phyloP scores from a whole-genome alignment of 2,888 invertebrate genomes.

The Latrodectus elegans region DNA sequence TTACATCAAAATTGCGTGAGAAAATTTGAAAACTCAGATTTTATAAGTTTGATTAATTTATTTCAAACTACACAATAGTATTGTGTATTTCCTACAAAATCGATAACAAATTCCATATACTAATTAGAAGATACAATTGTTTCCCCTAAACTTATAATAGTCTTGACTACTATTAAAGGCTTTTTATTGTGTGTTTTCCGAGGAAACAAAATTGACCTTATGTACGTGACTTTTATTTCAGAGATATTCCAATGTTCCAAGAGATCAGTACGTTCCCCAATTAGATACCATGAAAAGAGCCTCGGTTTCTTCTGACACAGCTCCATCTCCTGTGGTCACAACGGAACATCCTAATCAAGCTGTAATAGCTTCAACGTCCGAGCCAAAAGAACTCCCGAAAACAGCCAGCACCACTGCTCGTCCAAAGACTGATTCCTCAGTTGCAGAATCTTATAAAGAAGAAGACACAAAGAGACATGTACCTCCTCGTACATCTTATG shows the following conservation, averaged over 20 bases:
- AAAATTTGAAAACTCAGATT: too few species aligned
- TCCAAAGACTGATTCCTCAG: constrained; percentile 15
- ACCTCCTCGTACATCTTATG: constrained; percentile 77
- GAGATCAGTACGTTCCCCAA: constrained; percentile 35
- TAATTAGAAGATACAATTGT: too few species aligned
- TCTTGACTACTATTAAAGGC: neutral
- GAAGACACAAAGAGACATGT: constrained; percentile 20
- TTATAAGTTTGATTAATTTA: too few species aligned
- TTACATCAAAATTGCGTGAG: too few species aligned
- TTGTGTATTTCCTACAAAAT: too few species aligned
- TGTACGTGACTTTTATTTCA: neutral
- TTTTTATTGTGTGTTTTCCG: neutral
- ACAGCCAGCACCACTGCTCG: constrained; percentile 26
- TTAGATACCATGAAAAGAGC: constrained; percentile 33
- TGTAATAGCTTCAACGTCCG: constrained; percentile 43
- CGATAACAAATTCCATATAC: too few species aligned
- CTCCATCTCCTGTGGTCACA: constrained; percentile 17
- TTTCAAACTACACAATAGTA: too few species aligned
- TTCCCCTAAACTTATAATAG: too few species aligned
- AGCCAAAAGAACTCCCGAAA: constrained; percentile 23
- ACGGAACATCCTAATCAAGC: constrained; percentile 41
- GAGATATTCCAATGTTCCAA: constrained; percentile 15
- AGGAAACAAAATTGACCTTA: neutral
- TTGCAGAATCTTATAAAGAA: constrained; percentile 2
- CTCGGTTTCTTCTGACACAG: neutral